Conservation (phyloP, 2,113 vertebrate species). For the Gallinago paraguaiae region DNA sequence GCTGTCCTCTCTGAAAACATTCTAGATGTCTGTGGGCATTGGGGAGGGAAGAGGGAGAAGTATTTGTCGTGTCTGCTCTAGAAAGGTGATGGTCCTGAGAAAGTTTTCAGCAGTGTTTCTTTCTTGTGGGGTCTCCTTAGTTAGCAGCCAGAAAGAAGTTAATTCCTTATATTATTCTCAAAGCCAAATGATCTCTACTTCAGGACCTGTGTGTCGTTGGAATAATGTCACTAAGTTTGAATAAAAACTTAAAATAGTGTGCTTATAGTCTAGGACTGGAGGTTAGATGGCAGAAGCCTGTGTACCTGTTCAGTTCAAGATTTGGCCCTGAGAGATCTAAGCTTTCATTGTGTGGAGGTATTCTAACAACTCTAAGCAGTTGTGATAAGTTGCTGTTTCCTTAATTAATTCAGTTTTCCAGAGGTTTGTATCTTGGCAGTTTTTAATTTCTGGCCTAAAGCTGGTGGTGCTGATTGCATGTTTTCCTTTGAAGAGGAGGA, state of each 20-base stretch:
- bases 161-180: neutral
- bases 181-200: neutral
- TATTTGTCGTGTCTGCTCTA: neutral
- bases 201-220: neutral
- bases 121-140: neutral
- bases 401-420: neutral
- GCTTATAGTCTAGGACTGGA: neutral
- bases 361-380: neutral
- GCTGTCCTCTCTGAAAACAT: neutral
- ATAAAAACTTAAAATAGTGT: neutral
- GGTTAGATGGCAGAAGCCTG: neutral
- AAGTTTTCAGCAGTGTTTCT: neutral
- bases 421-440: slow-evolving; percentile 39
- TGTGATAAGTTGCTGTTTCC: neutral
- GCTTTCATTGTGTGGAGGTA: neutral
- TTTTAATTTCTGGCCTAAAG: slow-evolving; percentile 14
- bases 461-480: neutral
- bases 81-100: neutral
- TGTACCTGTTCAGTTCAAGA: neutral
- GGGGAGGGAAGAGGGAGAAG: neutral
- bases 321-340: neutral
- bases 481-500: neutral
- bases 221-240: neutral
- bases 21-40: neutral
- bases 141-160: neutral